Evolutionary conservation across 2,888 invertebrate species (phyloP).

Genomic region (Siphlonurus alternatus): DNA sequence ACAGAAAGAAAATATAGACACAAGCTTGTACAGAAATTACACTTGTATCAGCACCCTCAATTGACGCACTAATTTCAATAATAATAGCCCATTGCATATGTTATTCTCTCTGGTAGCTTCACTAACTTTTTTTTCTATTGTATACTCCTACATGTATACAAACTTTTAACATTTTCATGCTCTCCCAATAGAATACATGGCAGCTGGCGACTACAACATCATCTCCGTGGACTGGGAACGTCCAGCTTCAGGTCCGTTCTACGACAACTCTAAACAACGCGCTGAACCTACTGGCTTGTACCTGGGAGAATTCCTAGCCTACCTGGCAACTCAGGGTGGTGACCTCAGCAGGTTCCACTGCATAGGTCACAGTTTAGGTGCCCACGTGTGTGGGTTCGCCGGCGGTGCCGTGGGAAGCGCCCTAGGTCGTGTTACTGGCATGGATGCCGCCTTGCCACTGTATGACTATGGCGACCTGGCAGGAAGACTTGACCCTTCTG

Average conservation of each 20-base stretch:
- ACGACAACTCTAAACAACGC: slow-evolving; percentile 16
- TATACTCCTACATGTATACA: not conserved
- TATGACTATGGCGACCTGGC: slow-evolving; percentile 14
- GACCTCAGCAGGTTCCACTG: slow-evolving; percentile 3
- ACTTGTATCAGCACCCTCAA: no score
- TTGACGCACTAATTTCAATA: no score
- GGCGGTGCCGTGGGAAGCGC: not conserved
- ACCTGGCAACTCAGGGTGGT: not conserved
- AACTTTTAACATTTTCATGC: not conserved
- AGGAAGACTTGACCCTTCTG: slow-evolving; percentile 14
- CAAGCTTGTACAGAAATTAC: no score
- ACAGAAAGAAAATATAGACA: no score
- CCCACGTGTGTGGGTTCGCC: slow-evolving; percentile 8
- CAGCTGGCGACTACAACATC: slow-evolving; percentile 16
- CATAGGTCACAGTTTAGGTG: slow-evolving; percentile 8
- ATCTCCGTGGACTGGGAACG: slow-evolving; percentile 19
- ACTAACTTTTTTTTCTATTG: no score
- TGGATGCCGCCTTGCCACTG: slow-evolving; percentile 14
- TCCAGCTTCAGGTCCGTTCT: slow-evolving; percentile 15
- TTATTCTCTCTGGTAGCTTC: no score
- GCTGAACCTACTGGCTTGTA: slow-evolving; percentile 1
- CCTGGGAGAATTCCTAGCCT: slow-evolving; percentile 6
- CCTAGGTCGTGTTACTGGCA: slow-evolving; percentile 8
- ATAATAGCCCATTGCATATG: no score
- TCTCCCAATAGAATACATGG: slow-evolving; percentile 23